phyloP scores from a whole-genome alignment of 2,113 vertebrate genomes.

The Columba janthina region DNA sequence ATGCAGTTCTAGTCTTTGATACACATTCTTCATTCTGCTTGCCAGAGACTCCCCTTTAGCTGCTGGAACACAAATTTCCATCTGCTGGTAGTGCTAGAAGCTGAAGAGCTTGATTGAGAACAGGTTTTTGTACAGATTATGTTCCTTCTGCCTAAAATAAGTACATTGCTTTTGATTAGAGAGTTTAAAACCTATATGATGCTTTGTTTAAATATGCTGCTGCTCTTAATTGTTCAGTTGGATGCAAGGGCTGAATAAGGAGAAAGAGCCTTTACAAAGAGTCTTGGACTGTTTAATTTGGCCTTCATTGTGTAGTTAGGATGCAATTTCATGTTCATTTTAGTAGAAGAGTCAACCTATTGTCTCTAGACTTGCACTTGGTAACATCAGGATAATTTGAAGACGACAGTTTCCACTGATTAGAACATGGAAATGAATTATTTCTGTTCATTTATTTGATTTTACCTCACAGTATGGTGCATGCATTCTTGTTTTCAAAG shows the following conservation, averaged over 20 bases:
- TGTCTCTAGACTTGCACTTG: constrained; percentile 17
- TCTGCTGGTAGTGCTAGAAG: neutral
- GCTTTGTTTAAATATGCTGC: constrained; percentile 8
- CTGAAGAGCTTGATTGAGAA: constrained; percentile 17
- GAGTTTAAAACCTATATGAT: neutral
- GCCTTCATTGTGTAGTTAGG: constrained; percentile 24
- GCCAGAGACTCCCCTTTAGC: neutral
- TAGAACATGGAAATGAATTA: constrained; percentile 84
- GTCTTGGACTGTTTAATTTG: neutral
- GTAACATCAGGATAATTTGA: constrained; percentile 31
- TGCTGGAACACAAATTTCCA: neutral
- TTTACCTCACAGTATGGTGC: constrained; percentile 62
- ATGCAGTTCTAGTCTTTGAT: neutral
- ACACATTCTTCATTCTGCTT: neutral
- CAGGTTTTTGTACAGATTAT: neutral
- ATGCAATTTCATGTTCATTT: constrained; percentile 46
- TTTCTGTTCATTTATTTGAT: constrained; percentile 78
- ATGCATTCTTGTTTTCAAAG: constrained; percentile 31
- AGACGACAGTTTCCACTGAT: constrained; percentile 69
- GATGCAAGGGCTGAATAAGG: neutral
- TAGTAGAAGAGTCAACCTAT: constrained; percentile 20
- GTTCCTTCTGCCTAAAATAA: neutral
- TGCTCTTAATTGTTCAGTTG: neutral
- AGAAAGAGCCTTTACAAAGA: neutral
- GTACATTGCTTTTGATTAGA: neutral